phyloP scores from a whole-genome alignment of 1,140 invertebrate genomes.

The Octopus sinensis region DNA sequence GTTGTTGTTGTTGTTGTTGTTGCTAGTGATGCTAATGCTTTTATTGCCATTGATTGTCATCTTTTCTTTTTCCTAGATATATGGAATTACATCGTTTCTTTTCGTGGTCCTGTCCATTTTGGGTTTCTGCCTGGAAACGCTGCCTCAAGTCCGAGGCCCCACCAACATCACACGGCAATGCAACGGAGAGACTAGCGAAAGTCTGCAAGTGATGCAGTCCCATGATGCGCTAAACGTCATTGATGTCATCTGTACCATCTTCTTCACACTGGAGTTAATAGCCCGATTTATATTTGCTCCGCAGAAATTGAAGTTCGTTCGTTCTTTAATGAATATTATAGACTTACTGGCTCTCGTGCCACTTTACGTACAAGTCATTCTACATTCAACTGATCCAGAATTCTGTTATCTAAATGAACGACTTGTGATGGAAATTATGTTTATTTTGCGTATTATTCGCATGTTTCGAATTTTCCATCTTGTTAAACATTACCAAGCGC shows the following conservation, averaged over 20 bases:
- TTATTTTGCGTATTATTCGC: slow-evolving; percentile 49
- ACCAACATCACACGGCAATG: slow-evolving; percentile 65
- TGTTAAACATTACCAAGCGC: slow-evolving; percentile 50
- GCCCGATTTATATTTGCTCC: slow-evolving; percentile 58
- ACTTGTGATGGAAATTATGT: slow-evolving; percentile 49
- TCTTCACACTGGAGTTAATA: slow-evolving; percentile 59
- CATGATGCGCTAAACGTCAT: slow-evolving; percentile 40
- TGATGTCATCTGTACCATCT: slow-evolving; percentile 57
- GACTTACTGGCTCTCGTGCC: slow-evolving; percentile 59
- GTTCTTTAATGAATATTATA: slow-evolving; percentile 59
- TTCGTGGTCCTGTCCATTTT: slow-evolving; percentile 87
- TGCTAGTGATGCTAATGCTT: background rate
- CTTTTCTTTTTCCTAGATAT: slow-evolving; percentile 61
- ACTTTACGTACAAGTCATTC: slow-evolving; percentile 53
- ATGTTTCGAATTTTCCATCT: slow-evolving; percentile 56
- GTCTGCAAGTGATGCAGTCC: slow-evolving; percentile 30
- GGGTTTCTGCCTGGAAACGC: slow-evolving; percentile 89
- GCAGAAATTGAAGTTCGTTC: slow-evolving; percentile 55
- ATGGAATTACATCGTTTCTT: slow-evolving; percentile 81
- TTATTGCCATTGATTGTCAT: background rate
- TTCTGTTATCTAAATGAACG: slow-evolving; percentile 47
- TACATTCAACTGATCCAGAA: slow-evolving; percentile 36
- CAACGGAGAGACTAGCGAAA: slow-evolving; percentile 19
- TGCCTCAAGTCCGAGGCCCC: slow-evolving; percentile 78
- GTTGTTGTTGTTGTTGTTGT: background rate